Base-by-base conservation (phyloP, 23 tunicate genomes). In the Botrylloides violaceus region DNA sequence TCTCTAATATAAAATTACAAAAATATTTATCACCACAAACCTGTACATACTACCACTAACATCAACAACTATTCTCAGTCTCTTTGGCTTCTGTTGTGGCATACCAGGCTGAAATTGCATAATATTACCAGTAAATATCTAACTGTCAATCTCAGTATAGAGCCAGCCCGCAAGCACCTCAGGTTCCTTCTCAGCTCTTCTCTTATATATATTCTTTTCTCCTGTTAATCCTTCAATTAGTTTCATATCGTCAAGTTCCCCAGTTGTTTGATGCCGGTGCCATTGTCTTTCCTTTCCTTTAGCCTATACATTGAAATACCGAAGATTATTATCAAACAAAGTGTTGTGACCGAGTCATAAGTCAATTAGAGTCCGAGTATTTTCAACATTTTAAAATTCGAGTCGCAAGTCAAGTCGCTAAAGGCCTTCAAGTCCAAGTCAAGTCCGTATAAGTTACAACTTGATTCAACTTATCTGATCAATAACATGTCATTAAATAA, bases 161-260 rank as follows among this genome's bases (percentile, higher is more conserved):
- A n/a, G n/a, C n/a, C n/a, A n/a, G n/a, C n/a, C n/a, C n/a, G n/a
- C n/a, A 9, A 43, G 15, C 7, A 88, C 96, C 96, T 88, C 96
- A 21, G 96, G 96, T 57, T 91, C 98, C 35, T 83, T 84, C 34
- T 91, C 98, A 25, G 91, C 91, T 83, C 98, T 83, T 61, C 91
- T 55, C 47, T 83, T 83, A 77, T 91, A 91, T 60, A 91, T 79
- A 71, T 83, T 83, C 55, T 79, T 91, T 68, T 91, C 98, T 34
- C 98, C 98, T 61, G 91, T 83, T 50, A 91, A 48, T 20, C 98
- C 98, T 83, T 91, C 98, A 50, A 91, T 83, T 2, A 91, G 78
- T 56, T 91, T 91, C 90, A 83, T 83, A 58, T 91, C 98, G 64
- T 91, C 98, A 0, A 91, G 76, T 71, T 91, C 98, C 32, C 98